phyloP scores from a whole-genome alignment of 2,113 vertebrate genomes.

The Tamias sibiricus region DNA sequence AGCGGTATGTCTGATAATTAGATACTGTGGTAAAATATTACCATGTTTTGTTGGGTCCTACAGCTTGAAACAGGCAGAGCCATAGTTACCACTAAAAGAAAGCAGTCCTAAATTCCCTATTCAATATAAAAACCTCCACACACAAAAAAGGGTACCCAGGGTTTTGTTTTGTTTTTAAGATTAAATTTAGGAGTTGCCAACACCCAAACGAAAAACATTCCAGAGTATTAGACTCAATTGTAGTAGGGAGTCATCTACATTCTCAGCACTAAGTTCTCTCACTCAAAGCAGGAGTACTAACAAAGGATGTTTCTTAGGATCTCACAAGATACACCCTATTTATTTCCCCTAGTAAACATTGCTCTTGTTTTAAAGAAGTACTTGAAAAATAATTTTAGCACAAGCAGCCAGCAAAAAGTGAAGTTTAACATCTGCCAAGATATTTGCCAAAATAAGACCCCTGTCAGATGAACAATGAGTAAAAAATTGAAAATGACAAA shows the following conservation, averaged over 20 bases:
- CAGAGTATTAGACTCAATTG: slow-evolving; percentile 78
- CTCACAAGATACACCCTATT: slow-evolving; percentile 52
- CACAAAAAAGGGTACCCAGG: slow-evolving; percentile 70
- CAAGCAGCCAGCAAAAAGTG: slow-evolving; percentile 56
- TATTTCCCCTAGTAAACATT: slow-evolving; percentile 55
- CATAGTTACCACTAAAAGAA: slow-evolving; percentile 73
- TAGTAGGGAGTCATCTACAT: slow-evolving; percentile 73
- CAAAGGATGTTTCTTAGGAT: slow-evolving; percentile 70
- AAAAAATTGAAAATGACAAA: slow-evolving; percentile 66
- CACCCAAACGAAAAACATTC: slow-evolving; percentile 84
- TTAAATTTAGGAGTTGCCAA: slow-evolving; percentile 84
- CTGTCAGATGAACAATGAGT: slow-evolving; percentile 64
- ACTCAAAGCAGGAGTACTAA: slow-evolving; percentile 55
- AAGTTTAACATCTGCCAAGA: slow-evolving; percentile 70
- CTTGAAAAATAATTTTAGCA: slow-evolving; percentile 60
- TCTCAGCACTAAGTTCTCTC: slow-evolving; percentile 63
- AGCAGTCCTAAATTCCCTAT: slow-evolving; percentile 65
- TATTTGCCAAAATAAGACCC: slow-evolving; percentile 73
- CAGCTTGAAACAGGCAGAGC: slow-evolving; percentile 48
- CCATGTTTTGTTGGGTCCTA: slow-evolving; percentile 56
- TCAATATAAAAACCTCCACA: slow-evolving; percentile 81
- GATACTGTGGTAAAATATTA: slow-evolving; percentile 51
- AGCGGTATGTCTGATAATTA: slow-evolving; percentile 55
- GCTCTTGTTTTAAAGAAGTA: background rate
- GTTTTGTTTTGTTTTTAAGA: slow-evolving; percentile 82